These are phyloP conservation scores for Cylindroiulus punctatus DNA, from an alignment of 2,888 invertebrate species.

Conservation along the genomic window DNA sequence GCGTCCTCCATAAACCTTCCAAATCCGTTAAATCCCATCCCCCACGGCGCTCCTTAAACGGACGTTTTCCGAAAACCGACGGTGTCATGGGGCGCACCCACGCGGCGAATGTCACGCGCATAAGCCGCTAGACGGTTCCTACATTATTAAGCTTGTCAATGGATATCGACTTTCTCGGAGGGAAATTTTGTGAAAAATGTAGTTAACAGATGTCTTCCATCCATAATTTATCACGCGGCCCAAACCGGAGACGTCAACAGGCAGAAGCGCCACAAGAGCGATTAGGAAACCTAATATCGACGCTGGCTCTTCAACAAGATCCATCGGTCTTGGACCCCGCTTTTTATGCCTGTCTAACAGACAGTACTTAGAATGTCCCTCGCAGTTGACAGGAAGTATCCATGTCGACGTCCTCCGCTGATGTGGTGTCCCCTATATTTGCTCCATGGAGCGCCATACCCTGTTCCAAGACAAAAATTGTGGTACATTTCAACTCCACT, in stretches of 20 bases:
- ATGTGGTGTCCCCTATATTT: too few species aligned
- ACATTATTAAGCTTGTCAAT: neutral
- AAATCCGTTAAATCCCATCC: neutral
- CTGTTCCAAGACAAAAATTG: too few species aligned
- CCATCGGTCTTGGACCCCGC: neutral
- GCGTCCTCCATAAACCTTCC: neutral
- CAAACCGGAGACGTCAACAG: neutral
- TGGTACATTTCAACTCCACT: too few species aligned
- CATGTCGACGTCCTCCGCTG: too few species aligned
- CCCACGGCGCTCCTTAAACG: neutral
- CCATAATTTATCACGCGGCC: neutral
- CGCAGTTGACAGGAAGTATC: too few species aligned
- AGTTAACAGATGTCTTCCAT: conserved; percentile 1
- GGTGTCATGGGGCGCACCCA: neutral
- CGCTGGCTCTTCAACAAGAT: neutral
- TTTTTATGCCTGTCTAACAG: neutral
- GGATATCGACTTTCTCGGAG: neutral
- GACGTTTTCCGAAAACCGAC: neutral
- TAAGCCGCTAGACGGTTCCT: neutral
- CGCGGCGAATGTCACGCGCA: neutral
- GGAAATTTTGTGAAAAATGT: neutral
- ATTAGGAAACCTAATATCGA: neutral
- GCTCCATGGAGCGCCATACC: too few species aligned
- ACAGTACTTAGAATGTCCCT: too few species aligned
- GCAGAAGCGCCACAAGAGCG: conserved; percentile 1